These are phyloP conservation scores for Calcarius lapponicus DNA, from an alignment of 2,797 vertebrate species.

Conservation along the genomic window DNA sequence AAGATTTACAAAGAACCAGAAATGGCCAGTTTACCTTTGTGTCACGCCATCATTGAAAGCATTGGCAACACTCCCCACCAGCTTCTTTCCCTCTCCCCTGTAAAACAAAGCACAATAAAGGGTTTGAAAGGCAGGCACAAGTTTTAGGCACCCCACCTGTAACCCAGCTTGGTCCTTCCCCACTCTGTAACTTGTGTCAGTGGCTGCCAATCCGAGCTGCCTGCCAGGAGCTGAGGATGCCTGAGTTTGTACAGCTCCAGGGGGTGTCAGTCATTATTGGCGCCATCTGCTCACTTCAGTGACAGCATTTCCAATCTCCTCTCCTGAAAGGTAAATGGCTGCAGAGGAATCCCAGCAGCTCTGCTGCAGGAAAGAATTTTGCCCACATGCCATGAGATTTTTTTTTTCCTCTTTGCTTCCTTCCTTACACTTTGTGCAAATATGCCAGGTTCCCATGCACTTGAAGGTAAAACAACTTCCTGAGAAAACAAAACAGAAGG, in stretches of 20 bases:
- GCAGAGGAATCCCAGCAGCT: background rate
- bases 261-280: background rate
- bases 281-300: background rate
- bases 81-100: background rate
- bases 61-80: background rate
- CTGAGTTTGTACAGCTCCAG: background rate
- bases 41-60: background rate
- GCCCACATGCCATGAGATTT: fast-evolving
- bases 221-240: background rate
- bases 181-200: background rate
- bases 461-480: background rate
- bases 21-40: background rate
- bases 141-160: background rate
- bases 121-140: background rate
- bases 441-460: background rate
- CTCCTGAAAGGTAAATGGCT: background rate
- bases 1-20: background rate
- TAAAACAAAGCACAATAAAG: background rate
- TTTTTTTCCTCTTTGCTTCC: background rate
- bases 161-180: background rate
- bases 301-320: background rate
- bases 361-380: background rate
- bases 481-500: background rate
- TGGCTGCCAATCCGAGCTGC: background rate
- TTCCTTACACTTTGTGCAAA: background rate